Conservation (phyloP, 2,888 invertebrate genomes). For the Eupsilia transversa region DNA sequence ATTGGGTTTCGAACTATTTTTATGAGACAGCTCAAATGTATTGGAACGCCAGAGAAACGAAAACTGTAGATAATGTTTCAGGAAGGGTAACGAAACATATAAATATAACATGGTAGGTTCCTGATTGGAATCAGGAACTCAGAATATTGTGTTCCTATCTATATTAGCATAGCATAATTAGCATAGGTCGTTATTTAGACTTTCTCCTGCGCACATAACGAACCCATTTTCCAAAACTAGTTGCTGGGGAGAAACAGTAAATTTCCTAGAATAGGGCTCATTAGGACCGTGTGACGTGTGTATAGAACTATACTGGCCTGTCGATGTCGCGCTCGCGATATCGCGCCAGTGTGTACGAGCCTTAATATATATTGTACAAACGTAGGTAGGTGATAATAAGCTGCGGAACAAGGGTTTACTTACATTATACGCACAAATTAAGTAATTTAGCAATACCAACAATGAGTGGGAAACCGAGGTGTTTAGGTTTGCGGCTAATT, state of each 20-base stretch:
- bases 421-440: constrained; percentile 52
- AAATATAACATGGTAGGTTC: constrained; percentile 15
- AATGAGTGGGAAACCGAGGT: constrained; percentile 61
- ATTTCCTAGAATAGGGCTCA: constrained; percentile 59
- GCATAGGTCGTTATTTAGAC: constrained; percentile 54
- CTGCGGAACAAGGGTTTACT: constrained; percentile 53
- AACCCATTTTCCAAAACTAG: constrained; percentile 59
- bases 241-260: constrained; percentile 36
- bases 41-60: constrained; percentile 10
- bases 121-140: constrained; percentile 49
- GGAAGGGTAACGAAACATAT: constrained; percentile 20
- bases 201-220: constrained; percentile 59
- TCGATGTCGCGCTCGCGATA: too few species aligned
- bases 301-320: too few species aligned
- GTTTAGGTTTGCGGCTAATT: constrained; percentile 68
- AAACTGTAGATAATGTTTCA: constrained; percentile 11
- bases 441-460: constrained; percentile 57
- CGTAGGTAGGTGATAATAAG: too few species aligned
- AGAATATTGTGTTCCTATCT: constrained; percentile 17
- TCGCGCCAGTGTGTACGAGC: too few species aligned
- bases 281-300: too few species aligned
- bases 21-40: constrained; percentile 43
- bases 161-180: constrained; percentile 59
- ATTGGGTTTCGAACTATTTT: constrained; percentile 52
- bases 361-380: too few species aligned